Percentiles rank a stretch among this genome's conserved stretches.
Conservation (phyloP, 2,797 vertebrate species). For the Cossypha heuglini region DNA sequence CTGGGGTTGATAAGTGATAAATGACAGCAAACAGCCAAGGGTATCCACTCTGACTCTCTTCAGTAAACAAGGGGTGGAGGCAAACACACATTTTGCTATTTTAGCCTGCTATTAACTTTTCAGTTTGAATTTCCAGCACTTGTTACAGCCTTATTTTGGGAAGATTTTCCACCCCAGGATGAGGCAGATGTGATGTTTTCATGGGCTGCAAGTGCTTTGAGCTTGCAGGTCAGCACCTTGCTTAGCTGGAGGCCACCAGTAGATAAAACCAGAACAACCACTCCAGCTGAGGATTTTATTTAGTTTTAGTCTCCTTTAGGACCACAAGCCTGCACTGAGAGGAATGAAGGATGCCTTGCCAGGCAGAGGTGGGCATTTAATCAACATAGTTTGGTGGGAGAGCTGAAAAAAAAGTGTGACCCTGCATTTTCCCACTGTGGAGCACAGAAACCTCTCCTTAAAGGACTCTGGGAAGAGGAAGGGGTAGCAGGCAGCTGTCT, state of each 20-base stretch:
- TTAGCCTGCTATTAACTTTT: neutral
- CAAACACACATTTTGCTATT: neutral
- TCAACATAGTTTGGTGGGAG: neutral
- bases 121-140: neutral
- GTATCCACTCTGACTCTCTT: neutral
- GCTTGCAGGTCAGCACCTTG: rapidly evolving
- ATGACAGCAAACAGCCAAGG: rapidly evolving
- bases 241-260: neutral
- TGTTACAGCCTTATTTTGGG: neutral
- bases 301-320: neutral
- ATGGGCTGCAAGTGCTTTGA: neutral
- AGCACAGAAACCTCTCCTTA: neutral
- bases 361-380: neutral
- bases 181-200: neutral
- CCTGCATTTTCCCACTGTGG: neutral
- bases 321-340: neutral
- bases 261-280: neutral
- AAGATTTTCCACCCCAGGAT: neutral
- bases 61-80: neutral
- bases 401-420: neutral
- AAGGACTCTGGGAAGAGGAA: neutral
- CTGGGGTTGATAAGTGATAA: neutral
- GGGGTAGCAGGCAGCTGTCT: neutral
- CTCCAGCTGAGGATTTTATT: rapidly evolving
- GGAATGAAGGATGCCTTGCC: neutral